Conservation (phyloP, 2,113 vertebrate genomes). For the Bufo gargarizans region DNA sequence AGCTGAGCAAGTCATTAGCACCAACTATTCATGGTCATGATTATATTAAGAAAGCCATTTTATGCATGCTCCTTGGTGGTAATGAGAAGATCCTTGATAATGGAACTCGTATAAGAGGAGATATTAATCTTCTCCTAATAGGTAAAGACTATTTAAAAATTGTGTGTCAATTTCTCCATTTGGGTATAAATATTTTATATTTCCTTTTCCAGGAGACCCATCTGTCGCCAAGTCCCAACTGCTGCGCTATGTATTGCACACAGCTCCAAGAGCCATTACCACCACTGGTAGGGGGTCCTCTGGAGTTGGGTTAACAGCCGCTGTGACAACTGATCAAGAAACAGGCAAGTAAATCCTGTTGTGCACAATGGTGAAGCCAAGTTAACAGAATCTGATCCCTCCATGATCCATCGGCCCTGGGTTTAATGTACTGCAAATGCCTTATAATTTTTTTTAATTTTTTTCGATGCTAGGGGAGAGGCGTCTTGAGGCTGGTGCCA, state of each 20-base stretch:
- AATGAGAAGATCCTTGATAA: slow-evolving; percentile 81
- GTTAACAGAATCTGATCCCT: not conserved
- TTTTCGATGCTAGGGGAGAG: slow-evolving; percentile 43
- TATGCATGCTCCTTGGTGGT: slow-evolving; percentile 73
- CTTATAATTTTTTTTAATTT: no score
- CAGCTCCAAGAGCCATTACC: slow-evolving; percentile 66
- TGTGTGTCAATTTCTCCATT: not conserved
- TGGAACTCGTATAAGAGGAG: slow-evolving; percentile 76
- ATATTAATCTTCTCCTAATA: slow-evolving; percentile 85
- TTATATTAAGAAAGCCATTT: slow-evolving; percentile 84
- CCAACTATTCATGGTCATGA: slow-evolving; percentile 76
- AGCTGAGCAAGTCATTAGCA: slow-evolving; percentile 80
- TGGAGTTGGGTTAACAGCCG: slow-evolving; percentile 71
- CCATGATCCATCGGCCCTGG: not conserved
- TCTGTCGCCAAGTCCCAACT: slow-evolving; percentile 63
- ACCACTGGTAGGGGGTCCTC: slow-evolving; percentile 71
- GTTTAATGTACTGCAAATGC: not conserved
- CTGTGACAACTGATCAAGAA: slow-evolving; percentile 73
- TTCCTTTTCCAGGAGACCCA: slow-evolving; percentile 62
- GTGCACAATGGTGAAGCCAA: not conserved
- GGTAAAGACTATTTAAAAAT: slow-evolving; percentile 64
- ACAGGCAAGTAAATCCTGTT: slow-evolving; percentile 59
- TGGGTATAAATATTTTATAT: not conserved
- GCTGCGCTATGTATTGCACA: slow-evolving; percentile 67
- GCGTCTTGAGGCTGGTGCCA: slow-evolving; percentile 60